A percentile compares a stretch with the other conserved stretches of the same genome.
These are phyloP conservation scores for Eriosoma lanigerum DNA, from an alignment of 1,140 invertebrate species.

Conservation along the genomic window DNA sequence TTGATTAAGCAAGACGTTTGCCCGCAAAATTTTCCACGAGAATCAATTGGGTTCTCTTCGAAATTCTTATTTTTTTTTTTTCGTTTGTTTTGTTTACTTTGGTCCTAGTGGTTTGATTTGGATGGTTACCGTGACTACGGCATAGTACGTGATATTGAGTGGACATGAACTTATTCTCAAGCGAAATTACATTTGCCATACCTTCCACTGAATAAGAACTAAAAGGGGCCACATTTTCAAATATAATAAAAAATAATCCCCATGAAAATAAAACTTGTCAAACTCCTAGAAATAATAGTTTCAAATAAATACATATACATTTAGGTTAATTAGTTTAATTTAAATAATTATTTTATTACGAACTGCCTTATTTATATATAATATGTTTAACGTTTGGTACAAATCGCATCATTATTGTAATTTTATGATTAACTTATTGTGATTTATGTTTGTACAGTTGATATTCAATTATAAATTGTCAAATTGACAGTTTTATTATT, in stretches of 20 bases:
- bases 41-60: conserved; percentile 6
- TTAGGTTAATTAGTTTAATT: neutral
- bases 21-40: conserved; percentile 26
- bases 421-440: no score
- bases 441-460: no score
- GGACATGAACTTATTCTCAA: conserved; percentile 26
- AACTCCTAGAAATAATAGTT: neutral
- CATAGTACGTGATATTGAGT: conserved; percentile 43
- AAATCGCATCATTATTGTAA: no score
- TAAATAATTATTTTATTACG: neutral
- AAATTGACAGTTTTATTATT: neutral
- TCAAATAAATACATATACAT: neutral
- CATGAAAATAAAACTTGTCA: neutral
- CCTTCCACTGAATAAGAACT: neutral
- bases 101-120: conserved; percentile 32
- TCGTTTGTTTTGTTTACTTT: conserved; percentile 47
- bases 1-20: conserved; percentile 39
- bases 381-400: no score
- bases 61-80: conserved; percentile 19
- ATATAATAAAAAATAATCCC: neutral
- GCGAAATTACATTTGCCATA: conserved; percentile 32
- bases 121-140: conserved; percentile 39
- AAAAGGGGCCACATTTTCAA: neutral
- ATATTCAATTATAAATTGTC: no score
- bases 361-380: no score